A percentile compares a stretch with the other conserved stretches of the same genome.
phyloP scores from a whole-genome alignment of 2,797 vertebrate genomes.

The Hoplostethus atlanticus region DNA sequence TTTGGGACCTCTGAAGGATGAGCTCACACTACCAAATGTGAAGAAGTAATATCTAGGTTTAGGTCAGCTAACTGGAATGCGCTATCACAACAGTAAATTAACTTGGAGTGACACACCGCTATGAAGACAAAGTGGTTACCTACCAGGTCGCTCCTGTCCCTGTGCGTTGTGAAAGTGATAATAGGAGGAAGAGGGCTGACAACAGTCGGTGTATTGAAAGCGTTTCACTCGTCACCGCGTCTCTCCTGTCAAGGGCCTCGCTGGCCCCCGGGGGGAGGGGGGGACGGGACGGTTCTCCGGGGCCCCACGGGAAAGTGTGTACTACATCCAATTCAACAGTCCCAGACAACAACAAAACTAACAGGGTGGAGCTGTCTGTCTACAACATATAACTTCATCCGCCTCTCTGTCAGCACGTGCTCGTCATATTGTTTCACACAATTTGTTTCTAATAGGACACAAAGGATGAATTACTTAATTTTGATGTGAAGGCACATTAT shows the following conservation, averaged over 20 bases:
- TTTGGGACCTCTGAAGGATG: neutral
- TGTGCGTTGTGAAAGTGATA: slow-evolving; percentile 19
- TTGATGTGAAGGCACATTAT: neutral
- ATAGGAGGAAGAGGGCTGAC: slow-evolving; percentile 27
- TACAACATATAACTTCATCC: neutral
- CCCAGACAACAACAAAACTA: slow-evolving; percentile 1
- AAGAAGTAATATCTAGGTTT: slow-evolving; percentile 1
- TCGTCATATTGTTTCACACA: neutral
- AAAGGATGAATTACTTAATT: neutral
- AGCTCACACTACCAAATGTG: slow-evolving; percentile 1
- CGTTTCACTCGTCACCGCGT: slow-evolving; percentile 43
- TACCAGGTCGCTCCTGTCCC: slow-evolving; percentile 6
- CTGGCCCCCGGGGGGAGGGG: neutral
- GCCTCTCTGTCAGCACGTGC: neutral
- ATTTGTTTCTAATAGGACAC: neutral
- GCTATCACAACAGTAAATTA: slow-evolving; percentile 34
- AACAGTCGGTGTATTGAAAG: slow-evolving; percentile 34
- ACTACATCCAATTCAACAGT: slow-evolving; percentile 26
- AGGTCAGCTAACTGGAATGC: neutral
- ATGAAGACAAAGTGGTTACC: neutral
- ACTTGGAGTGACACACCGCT: neutral
- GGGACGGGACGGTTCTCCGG: slow-evolving; percentile 2
- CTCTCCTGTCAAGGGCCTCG: slow-evolving; percentile 24
- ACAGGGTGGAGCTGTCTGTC: slow-evolving; percentile 2
- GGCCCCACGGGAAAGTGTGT: slow-evolving; percentile 9